phyloP scores from a whole-genome alignment of 2,797 vertebrate genomes.

The Enteromius thamalakanensis region DNA sequence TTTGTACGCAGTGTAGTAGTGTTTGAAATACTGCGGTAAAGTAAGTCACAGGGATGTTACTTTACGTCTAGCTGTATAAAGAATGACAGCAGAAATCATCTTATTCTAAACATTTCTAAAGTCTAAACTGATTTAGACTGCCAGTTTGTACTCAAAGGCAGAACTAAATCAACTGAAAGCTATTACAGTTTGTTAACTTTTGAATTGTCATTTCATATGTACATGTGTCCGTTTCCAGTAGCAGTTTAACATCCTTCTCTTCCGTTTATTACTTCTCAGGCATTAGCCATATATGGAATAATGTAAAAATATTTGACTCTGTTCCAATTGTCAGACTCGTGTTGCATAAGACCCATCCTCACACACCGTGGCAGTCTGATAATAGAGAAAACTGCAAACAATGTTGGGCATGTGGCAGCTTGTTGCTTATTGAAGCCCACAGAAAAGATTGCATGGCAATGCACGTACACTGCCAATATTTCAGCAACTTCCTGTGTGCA shows the following conservation, averaged over 20 bases:
- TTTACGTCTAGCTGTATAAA: neutral
- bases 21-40: slow-evolving; percentile 1
- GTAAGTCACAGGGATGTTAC: neutral
- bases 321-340: neutral
- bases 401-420: slow-evolving; percentile 22
- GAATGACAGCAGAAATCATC: slow-evolving; percentile 14
- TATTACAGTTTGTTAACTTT: neutral
- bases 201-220: neutral
- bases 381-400: neutral
- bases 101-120: slow-evolving; percentile 5
- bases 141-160: neutral
- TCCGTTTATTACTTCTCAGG: neutral
- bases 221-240: neutral
- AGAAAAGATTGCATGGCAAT: neutral
- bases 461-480: neutral
- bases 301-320: slow-evolving; percentile 1
- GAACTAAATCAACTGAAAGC: neutral
- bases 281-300: slow-evolving; percentile 49
- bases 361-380: neutral
- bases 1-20: neutral
- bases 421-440: slow-evolving; percentile 1
- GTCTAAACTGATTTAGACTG: neutral
- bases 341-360: slow-evolving; percentile 14
- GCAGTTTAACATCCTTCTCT: neutral
- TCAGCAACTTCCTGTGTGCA: neutral